phyloP scores from a whole-genome alignment of 2,888 invertebrate genomes.

The Amiota minor region DNA sequence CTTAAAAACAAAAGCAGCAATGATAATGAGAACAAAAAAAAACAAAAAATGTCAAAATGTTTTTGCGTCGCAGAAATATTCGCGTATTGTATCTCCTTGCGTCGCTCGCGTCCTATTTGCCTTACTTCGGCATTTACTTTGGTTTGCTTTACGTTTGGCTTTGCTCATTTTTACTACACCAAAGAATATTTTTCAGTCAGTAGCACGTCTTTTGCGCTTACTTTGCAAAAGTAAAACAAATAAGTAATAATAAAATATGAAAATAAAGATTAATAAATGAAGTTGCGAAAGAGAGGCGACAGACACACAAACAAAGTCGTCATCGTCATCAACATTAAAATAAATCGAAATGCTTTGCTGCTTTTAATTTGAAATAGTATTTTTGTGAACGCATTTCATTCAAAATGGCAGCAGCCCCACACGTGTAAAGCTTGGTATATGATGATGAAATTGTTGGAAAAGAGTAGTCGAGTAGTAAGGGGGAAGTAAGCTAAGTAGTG shows the following conservation, averaged over 20 bases:
- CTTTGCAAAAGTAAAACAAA: slow-evolving; percentile 25
- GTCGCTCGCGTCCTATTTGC: not conserved
- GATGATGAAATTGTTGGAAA: too few relatives aligned
- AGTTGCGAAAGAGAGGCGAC: too few relatives aligned
- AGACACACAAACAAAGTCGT: too few relatives aligned
- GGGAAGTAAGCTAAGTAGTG: not conserved
- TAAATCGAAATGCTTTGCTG: not conserved
- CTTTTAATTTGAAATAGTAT: slow-evolving; percentile 13
- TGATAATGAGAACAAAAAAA: slow-evolving; percentile 26
- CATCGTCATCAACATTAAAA: too few relatives aligned
- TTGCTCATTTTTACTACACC: too few relatives aligned
- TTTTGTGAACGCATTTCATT: slow-evolving; percentile 22
- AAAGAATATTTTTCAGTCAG: too few relatives aligned
- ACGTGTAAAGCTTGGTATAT: not conserved
- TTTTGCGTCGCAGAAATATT: slow-evolving; percentile 60
- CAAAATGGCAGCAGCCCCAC: not conserved
- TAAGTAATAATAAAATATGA: slow-evolving; percentile 19
- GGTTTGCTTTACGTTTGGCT: too few relatives aligned
- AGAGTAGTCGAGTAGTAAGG: too few relatives aligned
- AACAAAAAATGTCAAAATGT: slow-evolving; percentile 59
- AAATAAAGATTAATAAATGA: slow-evolving; percentile 26
- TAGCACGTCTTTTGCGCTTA: too few relatives aligned
- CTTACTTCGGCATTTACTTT: not conserved
- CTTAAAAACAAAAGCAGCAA: slow-evolving; percentile 17
- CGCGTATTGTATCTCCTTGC: slow-evolving; percentile 38